phyloP scores from a whole-genome alignment of 2,888 invertebrate species.

The Trissonchulus sp. region DNA sequence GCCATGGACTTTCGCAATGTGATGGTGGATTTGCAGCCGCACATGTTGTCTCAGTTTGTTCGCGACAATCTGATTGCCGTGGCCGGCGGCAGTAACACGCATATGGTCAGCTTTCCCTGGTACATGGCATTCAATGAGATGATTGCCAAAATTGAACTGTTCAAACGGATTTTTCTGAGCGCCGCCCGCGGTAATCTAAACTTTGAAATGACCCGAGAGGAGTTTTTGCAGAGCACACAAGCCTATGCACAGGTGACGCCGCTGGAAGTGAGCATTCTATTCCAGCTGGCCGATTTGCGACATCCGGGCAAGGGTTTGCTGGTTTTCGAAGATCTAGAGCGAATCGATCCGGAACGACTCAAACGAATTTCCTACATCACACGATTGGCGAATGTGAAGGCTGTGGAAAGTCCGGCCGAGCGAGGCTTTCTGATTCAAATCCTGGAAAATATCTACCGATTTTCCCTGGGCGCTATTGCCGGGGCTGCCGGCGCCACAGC shows the following conservation, averaged over 20 bases:
- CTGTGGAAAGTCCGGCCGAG: slow-evolving; percentile 73
- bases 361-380: slow-evolving; percentile 48
- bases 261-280: slow-evolving; percentile 90
- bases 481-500: slow-evolving; percentile 92
- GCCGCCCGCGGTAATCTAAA: slow-evolving; percentile 56
- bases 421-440: slow-evolving; percentile 74
- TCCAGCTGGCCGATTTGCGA: slow-evolving; percentile 77
- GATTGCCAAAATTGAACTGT: slow-evolving; percentile 94
- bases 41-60: slow-evolving; percentile 85
- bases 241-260: slow-evolving; percentile 93
- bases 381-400: slow-evolving; percentile 47
- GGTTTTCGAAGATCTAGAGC: slow-evolving; percentile 39
- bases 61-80: slow-evolving; percentile 84
- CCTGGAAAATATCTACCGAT: slow-evolving; percentile 77
- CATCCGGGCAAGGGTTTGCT: slow-evolving; percentile 71
- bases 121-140: slow-evolving; percentile 97
- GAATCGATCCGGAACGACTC: slow-evolving; percentile 50
- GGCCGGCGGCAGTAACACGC: slow-evolving; percentile 56
- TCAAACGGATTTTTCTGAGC: slow-evolving; percentile 83
- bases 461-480: slow-evolving; percentile 48
- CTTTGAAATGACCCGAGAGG: slow-evolving; percentile 92
- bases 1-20: slow-evolving; percentile 87
- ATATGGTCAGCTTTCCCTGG: slow-evolving; percentile 90
- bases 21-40: slow-evolving; percentile 87
- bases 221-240: slow-evolving; percentile 92